Evolutionary conservation across 2,888 invertebrate genomes (phyloP), one percentile per base, ranked within the genome.

Genomic region (Mimas tiliae): DNA sequence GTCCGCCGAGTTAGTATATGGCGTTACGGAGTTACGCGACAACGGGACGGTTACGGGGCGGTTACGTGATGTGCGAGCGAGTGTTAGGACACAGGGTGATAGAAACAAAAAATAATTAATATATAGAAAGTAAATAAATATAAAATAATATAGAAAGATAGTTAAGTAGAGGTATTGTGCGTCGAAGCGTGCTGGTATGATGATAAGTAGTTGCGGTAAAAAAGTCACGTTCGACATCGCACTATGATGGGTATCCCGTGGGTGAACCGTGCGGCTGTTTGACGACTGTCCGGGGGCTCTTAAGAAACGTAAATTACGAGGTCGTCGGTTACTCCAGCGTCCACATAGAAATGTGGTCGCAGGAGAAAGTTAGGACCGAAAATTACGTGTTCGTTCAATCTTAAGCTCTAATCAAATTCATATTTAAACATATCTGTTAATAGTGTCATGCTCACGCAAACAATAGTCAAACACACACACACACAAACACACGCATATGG

Each of bases 41-140:
- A 67, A 67, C n/a, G 71, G 72, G 73, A 67, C 55, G 19, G 19
- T 21, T 19, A 58, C 42, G 81, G 71, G 71, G 73, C 74, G 58
- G 81, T 88, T 88, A 89, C 81, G 82, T 83, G 86, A 77, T 74
- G 76, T 78, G 79, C 76, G 80, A 81, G 81, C 77, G 81, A 78
- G 72, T 72, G 86, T 90, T 89, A 89, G 82, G 81, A 75, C 71
- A 81, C 75, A 79, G 82, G 87, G 80, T 83, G 86, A 84, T 80
- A 80, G 82, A 86, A 75, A 86, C 79, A 86, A 84, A 83, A 76
- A 84, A 77, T 85, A 81, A 82, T 83, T 79, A 87, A 85, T 83
- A 76, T 75, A 79, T 77, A 81, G 70, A 80, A 73, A 78, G 72
- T 80, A 75, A 70, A 80, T 78, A 84, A 72, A 80, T 83, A 80